phyloP scores from a whole-genome alignment of 2,888 invertebrate species.

The Orchesella flavescens region DNA sequence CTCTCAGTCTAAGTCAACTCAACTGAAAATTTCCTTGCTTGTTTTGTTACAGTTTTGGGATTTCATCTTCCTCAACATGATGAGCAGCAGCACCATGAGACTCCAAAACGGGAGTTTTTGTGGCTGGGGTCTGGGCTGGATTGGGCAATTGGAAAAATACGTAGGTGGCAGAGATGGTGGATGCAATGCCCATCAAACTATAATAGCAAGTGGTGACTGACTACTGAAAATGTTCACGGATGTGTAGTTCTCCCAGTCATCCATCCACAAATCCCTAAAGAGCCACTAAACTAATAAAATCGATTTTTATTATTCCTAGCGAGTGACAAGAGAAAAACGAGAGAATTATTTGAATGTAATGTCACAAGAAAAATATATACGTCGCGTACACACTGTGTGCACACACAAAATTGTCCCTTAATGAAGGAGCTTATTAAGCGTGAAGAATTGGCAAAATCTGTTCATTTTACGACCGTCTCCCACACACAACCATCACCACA shows the following conservation, averaged over 20 bases:
- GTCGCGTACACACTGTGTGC: neutral
- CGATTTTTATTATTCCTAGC: constrained; percentile 67
- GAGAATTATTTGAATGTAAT: constrained; percentile 63
- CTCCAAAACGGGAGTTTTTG: neutral
- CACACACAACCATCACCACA: constrained; percentile 4
- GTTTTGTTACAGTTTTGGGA: too few relatives aligned
- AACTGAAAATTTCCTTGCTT: too few relatives aligned
- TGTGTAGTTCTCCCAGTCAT: constrained; percentile 26
- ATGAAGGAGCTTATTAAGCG: constrained; percentile 70
- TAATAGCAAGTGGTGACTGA: neutral
- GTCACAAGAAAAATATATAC: constrained; percentile 13
- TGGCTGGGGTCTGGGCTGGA: neutral
- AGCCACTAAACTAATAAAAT: constrained; percentile 70
- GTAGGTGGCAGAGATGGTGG: neutral
- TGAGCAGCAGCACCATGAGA: too few relatives aligned
- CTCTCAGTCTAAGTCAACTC: too few relatives aligned
- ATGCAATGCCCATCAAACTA: neutral
- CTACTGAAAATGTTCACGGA: too few relatives aligned
- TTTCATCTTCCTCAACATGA: too few relatives aligned
- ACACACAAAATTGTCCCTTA: constrained; percentile 50
- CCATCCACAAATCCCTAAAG: constrained; percentile 67
- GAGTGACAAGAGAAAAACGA: constrained; percentile 41
- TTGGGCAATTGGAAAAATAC: neutral
- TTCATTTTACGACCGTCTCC: constrained; percentile 41
- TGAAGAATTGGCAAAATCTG: constrained; percentile 67